Evolutionary conservation across 1,140 invertebrate genomes (phyloP).

Genomic region (Rhopalosiphum maidis): DNA sequence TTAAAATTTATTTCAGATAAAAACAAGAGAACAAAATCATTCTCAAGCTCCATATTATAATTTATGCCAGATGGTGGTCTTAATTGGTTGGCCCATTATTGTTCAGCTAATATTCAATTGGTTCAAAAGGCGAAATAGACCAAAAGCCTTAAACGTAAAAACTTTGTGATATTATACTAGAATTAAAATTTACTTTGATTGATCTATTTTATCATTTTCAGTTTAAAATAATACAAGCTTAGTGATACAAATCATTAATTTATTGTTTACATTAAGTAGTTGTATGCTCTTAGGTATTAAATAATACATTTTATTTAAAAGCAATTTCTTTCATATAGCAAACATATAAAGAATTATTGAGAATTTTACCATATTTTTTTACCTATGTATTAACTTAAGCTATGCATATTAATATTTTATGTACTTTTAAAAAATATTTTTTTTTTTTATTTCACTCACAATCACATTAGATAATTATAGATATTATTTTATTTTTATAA

Average conservation of each 20-base stretch:
- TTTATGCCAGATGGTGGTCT: neutral
- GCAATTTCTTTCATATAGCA: neutral
- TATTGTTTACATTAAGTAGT: neutral
- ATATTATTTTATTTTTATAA: neutral
- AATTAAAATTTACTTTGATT: neutral
- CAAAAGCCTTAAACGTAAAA: constrained; percentile 11
- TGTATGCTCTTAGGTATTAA: neutral
- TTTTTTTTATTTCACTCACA: neutral
- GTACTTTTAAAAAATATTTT: neutral
- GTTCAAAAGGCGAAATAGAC: constrained; percentile 24
- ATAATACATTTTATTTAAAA: neutral
- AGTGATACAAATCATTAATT: neutral
- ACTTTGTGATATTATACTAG: constrained; percentile 22
- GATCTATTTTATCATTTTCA: neutral
- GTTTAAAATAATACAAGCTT: neutral
- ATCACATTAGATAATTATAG: neutral
- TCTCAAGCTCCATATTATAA: neutral
- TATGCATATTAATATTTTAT: neutral
- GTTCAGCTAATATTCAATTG: constrained; percentile 38
- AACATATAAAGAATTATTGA: neutral
- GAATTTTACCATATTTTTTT: neutral
- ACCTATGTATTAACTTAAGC: neutral
- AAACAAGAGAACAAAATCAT: neutral
- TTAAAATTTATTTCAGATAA: neutral
- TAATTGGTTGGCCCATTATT: constrained; percentile 41